A percentile compares a stretch with the other conserved stretches of the same genome.
Conservation (phyloP, 2,888 invertebrate genomes). For the Isoperla grammatica region DNA sequence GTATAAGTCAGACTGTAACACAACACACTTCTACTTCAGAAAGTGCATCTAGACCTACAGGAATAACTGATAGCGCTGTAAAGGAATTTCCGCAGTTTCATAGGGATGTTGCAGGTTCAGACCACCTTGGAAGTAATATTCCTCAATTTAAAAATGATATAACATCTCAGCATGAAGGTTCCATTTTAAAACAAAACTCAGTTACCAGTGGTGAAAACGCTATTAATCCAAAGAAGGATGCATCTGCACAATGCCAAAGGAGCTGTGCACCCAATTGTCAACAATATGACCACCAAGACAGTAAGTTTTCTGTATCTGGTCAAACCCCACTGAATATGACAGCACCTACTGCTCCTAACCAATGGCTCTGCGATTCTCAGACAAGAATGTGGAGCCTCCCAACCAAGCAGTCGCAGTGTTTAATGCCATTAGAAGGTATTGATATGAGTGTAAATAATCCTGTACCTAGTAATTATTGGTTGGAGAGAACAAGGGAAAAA, state of each 20-base stretch:
- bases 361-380: background rate
- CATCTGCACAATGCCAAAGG: background rate
- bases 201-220: no score
- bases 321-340: background rate
- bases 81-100: background rate
- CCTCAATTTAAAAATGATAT: background rate
- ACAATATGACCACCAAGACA: background rate
- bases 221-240: background rate
- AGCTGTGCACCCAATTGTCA: slow-evolving; percentile 1
- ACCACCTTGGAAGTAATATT: background rate
- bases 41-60: background rate
- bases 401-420: background rate
- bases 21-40: no score
- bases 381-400: background rate
- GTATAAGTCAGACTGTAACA: no score
- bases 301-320: background rate
- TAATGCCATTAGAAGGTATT: slow-evolving; percentile 8
- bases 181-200: no score
- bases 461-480: background rate
- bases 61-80: background rate
- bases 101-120: background rate
- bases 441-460: slow-evolving; percentile 5
- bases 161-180: no score
- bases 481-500: background rate
- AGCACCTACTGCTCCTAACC: background rate